phyloP scores from a whole-genome alignment of 2,113 vertebrate species.

The Helogale parvula region DNA sequence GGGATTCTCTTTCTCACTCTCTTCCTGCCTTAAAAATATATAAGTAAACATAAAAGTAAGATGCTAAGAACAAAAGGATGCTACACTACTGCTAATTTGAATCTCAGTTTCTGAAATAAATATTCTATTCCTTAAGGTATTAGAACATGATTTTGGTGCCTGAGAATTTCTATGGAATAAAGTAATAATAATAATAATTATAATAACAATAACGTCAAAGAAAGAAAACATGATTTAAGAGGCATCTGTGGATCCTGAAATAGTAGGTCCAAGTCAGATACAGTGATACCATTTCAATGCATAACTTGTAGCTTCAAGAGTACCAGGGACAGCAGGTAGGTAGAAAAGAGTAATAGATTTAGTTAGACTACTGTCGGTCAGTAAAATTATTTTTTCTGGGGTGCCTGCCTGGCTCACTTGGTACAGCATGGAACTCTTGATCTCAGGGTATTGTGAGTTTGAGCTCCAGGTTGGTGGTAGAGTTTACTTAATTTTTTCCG shows the following conservation, averaged over 20 bases:
- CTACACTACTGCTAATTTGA: not conserved
- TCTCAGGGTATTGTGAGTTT: not conserved
- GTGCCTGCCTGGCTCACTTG: not conserved
- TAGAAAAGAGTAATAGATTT: not conserved
- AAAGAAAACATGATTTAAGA: not conserved
- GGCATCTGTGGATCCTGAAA: not conserved
- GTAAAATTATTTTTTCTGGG: not conserved
- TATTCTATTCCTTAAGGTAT: not conserved
- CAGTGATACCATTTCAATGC: not conserved
- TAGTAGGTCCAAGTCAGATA: not conserved
- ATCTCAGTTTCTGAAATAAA: constrained; percentile 1
- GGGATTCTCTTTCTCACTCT: no score
- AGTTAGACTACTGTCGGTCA: not conserved
- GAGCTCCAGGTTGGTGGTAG: not conserved
- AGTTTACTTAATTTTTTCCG: not conserved
- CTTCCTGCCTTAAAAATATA: not conserved
- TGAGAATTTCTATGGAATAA: not conserved
- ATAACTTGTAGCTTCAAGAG: not conserved
- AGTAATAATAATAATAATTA: not conserved
- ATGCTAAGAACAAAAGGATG: not conserved
- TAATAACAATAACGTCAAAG: not conserved
- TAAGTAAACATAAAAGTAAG: no score
- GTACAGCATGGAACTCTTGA: not conserved
- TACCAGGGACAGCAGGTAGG: not conserved
- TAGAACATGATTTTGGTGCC: not conserved